phyloP scores from a whole-genome alignment of 2,888 invertebrate genomes.

The Mechanitis messenoides region DNA sequence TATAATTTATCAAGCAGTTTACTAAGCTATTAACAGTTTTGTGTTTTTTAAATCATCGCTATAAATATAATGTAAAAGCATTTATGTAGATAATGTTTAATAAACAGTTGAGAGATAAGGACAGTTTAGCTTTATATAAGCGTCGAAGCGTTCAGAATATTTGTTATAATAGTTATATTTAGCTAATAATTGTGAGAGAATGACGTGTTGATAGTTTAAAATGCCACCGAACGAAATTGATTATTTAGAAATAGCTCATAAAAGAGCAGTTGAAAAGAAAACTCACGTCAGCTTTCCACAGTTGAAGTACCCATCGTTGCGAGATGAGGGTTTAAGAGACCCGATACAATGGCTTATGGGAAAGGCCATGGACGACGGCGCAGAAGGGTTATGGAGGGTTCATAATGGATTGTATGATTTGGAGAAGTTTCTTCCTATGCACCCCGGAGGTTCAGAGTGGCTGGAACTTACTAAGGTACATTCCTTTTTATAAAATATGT shows the following conservation, averaged over 20 bases:
- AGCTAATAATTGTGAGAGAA: background rate
- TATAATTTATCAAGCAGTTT: too few relatives aligned
- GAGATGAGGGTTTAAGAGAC: conserved; percentile 64
- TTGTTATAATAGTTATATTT: too few relatives aligned
- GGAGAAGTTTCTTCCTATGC: conserved; percentile 83
- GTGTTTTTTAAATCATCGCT: too few relatives aligned
- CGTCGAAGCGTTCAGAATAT: too few relatives aligned
- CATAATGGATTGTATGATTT: conserved; percentile 89
- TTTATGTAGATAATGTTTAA: too few relatives aligned
- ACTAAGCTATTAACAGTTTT: too few relatives aligned
- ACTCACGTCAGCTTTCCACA: conserved; percentile 73
- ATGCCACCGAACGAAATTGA: conserved; percentile 48
- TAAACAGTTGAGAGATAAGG: too few relatives aligned
- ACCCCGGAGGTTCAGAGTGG: conserved; percentile 93
- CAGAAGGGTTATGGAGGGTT: conserved; percentile 87
- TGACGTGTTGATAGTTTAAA: conserved; percentile 17
- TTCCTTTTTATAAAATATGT: conserved; percentile 8
- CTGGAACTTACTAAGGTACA: conserved; percentile 80
- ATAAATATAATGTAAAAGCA: too few relatives aligned
- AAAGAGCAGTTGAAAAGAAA: conserved; percentile 51
- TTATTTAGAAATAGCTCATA: conserved; percentile 47
- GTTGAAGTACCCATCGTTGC: conserved; percentile 67
- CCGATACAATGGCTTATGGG: conserved; percentile 78
- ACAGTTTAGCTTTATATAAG: too few relatives aligned
- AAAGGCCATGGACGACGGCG: conserved; percentile 81